phyloP scores from a whole-genome alignment of 2,113 vertebrate species.

The Excalfactoria chinensis region DNA sequence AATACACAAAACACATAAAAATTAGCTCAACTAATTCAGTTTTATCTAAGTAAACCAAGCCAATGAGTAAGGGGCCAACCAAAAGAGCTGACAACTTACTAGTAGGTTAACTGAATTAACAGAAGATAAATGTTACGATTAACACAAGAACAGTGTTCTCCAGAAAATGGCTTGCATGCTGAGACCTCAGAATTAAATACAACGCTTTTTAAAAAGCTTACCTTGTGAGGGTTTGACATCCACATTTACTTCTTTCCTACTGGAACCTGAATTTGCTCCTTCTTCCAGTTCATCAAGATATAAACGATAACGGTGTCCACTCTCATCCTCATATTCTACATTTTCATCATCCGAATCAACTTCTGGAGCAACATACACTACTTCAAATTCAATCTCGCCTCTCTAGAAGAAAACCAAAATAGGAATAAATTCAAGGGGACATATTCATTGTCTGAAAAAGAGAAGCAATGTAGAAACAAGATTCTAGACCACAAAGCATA shows the following conservation, averaged over 20 bases:
- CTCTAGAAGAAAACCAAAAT: slow-evolving; percentile 77
- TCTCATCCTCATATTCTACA: slow-evolving; percentile 97
- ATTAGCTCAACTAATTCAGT: background rate
- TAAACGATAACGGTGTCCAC: slow-evolving; percentile 93
- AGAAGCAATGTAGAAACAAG: background rate
- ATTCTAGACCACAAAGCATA: background rate
- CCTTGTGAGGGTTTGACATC: slow-evolving; percentile 82
- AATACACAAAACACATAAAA: rapidly evolving
- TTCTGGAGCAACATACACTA: slow-evolving; percentile 98
- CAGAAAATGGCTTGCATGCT: background rate
- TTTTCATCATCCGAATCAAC: slow-evolving; percentile 99
- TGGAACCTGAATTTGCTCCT: slow-evolving; percentile 73
- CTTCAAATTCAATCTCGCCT: slow-evolving; percentile 98
- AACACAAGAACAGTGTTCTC: background rate
- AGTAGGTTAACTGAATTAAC: slow-evolving; percentile 30
- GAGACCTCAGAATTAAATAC: background rate
- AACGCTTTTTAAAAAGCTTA: slow-evolving; percentile 43
- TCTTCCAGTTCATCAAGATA: slow-evolving; percentile 96
- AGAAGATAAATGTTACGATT: background rate
- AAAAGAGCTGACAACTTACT: background rate
- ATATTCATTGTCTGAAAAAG: background rate
- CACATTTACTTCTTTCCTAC: slow-evolving; percentile 76
- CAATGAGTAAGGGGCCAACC: background rate
- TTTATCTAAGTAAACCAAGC: slow-evolving; percentile 33
- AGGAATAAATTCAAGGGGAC: background rate